These are phyloP conservation scores for Temnothorax curvispinosus DNA, from an alignment of 1,140 invertebrate species.

Conservation along the genomic window DNA sequence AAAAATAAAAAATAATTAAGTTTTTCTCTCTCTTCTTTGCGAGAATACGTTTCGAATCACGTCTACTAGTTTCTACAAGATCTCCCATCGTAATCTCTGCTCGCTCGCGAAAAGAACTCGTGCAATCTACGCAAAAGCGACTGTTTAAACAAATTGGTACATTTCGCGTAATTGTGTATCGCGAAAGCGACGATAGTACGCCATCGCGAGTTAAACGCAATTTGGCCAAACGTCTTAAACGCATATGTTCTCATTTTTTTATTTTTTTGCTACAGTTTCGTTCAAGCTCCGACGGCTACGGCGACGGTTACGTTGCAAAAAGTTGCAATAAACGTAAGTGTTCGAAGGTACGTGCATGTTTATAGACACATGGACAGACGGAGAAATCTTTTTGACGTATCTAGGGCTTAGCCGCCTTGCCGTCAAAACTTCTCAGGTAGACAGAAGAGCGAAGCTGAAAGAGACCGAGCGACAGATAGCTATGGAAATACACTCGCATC, in stretches of 20 bases:
- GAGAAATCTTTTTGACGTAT: conserved; percentile 49
- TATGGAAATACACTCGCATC: conserved; percentile 7
- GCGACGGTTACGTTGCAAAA: not conserved
- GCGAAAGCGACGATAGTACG: not conserved
- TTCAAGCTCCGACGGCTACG: not conserved
- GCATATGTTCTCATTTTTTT: not conserved
- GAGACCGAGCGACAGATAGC: conserved; percentile 7
- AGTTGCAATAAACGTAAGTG: conserved; percentile 43
- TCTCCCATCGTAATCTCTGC: not conserved
- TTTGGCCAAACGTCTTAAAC: not conserved
- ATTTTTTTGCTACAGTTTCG: not conserved
- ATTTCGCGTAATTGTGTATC: not conserved
- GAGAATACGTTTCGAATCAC: not conserved
- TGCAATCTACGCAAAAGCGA: not conserved
- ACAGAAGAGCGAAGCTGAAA: conserved; percentile 33
- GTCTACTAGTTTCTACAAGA: not conserved
- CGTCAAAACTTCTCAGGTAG: conserved; percentile 50
- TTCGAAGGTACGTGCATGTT: not conserved
- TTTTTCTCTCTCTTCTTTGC: not conserved
- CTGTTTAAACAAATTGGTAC: conserved; percentile 20
- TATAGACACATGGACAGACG: not conserved
- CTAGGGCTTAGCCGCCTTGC: conserved; percentile 45
- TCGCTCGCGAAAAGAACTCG: not conserved
- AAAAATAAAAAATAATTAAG: not conserved
- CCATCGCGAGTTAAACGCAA: not conserved